phyloP scores from a whole-genome alignment of 2,888 invertebrate species.

The Apoderus coryli region DNA sequence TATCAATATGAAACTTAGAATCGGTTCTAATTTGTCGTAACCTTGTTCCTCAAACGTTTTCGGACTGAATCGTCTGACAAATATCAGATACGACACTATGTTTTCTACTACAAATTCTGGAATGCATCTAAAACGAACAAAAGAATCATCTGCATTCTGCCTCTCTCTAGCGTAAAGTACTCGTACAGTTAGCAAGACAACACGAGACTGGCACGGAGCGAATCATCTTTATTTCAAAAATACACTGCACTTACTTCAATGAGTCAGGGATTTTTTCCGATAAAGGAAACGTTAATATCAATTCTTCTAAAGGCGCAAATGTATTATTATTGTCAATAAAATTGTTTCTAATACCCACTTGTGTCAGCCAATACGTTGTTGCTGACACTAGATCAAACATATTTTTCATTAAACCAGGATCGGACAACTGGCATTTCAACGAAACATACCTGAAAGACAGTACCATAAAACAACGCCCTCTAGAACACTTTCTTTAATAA shows the following conservation, averaged over 20 bases:
- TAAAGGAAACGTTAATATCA: slow-evolving; percentile 48
- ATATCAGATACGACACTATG: slow-evolving; percentile 64
- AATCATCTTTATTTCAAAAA: too few relatives aligned
- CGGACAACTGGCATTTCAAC: slow-evolving; percentile 59
- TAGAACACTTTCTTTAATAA: too few relatives aligned
- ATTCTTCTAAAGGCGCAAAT: slow-evolving; percentile 46
- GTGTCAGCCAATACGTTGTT: slow-evolving; percentile 72
- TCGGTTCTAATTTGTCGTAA: slow-evolving; percentile 46
- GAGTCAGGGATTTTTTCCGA: slow-evolving; percentile 48
- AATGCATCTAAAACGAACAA: slow-evolving; percentile 47
- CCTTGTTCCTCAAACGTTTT: slow-evolving; percentile 47
- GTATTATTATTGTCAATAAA: slow-evolving; percentile 27
- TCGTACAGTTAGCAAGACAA: too few relatives aligned
- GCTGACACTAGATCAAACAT: slow-evolving; percentile 65
- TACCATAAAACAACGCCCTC: too few relatives aligned
- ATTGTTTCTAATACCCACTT: slow-evolving; percentile 50
- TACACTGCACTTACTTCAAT: slow-evolving; percentile 39
- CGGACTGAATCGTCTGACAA: slow-evolving; percentile 50
- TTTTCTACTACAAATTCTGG: slow-evolving; percentile 88
- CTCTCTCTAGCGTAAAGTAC: too few relatives aligned
- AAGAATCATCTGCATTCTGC: slow-evolving; percentile 1
- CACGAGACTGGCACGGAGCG: too few relatives aligned
- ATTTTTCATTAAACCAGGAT: slow-evolving; percentile 55
- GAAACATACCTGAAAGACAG: slow-evolving; percentile 52
- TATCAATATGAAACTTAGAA: slow-evolving; percentile 65